These are phyloP conservation scores for Bhutanitis thaidina DNA, from an alignment of 2,888 invertebrate species.

Conservation along the genomic window DNA sequence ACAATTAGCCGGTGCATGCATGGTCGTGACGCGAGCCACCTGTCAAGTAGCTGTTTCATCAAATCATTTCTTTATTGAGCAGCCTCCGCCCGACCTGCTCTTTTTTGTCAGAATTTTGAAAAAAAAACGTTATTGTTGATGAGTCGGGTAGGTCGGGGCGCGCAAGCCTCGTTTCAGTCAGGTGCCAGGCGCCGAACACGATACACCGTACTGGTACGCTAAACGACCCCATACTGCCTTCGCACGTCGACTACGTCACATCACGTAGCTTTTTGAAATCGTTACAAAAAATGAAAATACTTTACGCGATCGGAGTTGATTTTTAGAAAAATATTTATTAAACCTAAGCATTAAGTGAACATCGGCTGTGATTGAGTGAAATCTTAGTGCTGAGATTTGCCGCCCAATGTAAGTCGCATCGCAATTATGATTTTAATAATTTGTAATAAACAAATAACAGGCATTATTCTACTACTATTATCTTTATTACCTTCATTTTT, in stretches of 20 bases:
- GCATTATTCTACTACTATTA: too few species aligned
- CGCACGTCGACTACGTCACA: slow-evolving; percentile 24
- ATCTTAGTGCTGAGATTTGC: slow-evolving; percentile 41
- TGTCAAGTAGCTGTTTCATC: slow-evolving; percentile 74
- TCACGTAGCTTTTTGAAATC: slow-evolving; percentile 21
- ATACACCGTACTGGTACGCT: slow-evolving; percentile 44
- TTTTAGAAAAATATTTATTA: slow-evolving; percentile 23
- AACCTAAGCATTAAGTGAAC: slow-evolving; percentile 34
- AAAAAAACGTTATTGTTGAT: slow-evolving; percentile 63
- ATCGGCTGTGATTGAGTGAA: slow-evolving; percentile 53
- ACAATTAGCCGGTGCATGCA: slow-evolving; percentile 65
- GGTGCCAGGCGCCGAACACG: slow-evolving; percentile 72
- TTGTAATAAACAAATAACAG: too few species aligned
- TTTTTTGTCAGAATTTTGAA: slow-evolving; percentile 69
- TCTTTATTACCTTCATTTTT: too few species aligned
- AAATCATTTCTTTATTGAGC: slow-evolving; percentile 77
- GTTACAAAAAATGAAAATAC: slow-evolving; percentile 22
- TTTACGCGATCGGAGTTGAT: slow-evolving; percentile 24
- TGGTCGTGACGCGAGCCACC: slow-evolving; percentile 71
- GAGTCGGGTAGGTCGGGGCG: slow-evolving; percentile 76
- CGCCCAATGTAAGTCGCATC: slow-evolving; percentile 33
- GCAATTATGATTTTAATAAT: too few species aligned
- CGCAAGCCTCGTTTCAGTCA: slow-evolving; percentile 72
- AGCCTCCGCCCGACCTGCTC: slow-evolving; percentile 66
- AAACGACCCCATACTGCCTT: slow-evolving; percentile 47